phyloP scores from a whole-genome alignment of 1,140 invertebrate species.

The Varroa destructor region DNA sequence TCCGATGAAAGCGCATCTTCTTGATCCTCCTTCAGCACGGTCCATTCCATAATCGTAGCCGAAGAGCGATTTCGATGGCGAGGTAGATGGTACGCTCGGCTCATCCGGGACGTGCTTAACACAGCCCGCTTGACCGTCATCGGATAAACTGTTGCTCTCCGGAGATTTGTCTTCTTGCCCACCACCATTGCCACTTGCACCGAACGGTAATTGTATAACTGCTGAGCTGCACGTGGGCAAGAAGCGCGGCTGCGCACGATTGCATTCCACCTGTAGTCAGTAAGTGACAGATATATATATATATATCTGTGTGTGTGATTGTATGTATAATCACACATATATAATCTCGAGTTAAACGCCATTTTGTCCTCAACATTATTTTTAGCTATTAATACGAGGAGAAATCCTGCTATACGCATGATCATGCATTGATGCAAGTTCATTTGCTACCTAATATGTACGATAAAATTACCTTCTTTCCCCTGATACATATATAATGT shows the following conservation, averaged over 20 bases:
- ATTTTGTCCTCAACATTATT: neutral
- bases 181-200: neutral
- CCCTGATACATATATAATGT: slow-evolving; percentile 17
- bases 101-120: no score
- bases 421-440: neutral
- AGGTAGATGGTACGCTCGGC: no score
- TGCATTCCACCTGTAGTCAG: slow-evolving; percentile 3
- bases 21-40: no score
- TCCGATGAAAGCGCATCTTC: no score
- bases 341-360: neutral
- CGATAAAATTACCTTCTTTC: slow-evolving; percentile 21
- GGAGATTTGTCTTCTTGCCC: no score
- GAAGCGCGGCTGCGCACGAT: slow-evolving; percentile 19
- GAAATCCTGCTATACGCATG: neutral
- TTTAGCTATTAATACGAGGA: neutral
- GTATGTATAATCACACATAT: neutral
- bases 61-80: no score
- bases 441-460: neutral
- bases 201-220: neutral
- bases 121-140: no score
- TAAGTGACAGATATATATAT: neutral
- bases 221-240: slow-evolving; percentile 3
- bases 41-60: no score
- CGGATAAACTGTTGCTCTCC: no score
- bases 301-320: neutral